These are phyloP conservation scores for Xestoiulus laeticollis DNA, from an alignment of 2,888 invertebrate species.

Conservation along the genomic window DNA sequence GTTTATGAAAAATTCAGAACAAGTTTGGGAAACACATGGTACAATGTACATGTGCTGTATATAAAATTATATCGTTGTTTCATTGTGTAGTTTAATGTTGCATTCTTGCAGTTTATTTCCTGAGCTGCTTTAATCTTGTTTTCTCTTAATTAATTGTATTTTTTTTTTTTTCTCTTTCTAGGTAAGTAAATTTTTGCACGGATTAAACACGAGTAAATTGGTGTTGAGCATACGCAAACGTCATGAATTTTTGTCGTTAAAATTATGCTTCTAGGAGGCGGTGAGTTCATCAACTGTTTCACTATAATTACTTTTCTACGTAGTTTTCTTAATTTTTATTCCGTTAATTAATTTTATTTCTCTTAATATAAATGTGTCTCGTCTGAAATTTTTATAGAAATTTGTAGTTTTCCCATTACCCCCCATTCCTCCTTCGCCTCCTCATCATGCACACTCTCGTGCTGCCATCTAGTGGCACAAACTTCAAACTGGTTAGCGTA, in stretches of 20 bases:
- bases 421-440: conserved; percentile 42
- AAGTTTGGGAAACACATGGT: too few species aligned
- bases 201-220: background rate
- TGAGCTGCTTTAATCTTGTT: background rate
- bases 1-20: too few species aligned
- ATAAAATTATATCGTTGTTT: background rate
- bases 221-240: background rate
- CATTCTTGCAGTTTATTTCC: too few species aligned
- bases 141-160: background rate
- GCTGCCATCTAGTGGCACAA: background rate
- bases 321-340: conserved; percentile 24
- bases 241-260: conserved; percentile 35
- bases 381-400: background rate
- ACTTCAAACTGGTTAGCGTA: background rate
- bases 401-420: background rate
- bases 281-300: conserved; percentile 39
- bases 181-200: background rate
- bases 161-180: conserved; percentile 19
- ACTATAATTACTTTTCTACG: conserved; percentile 21
- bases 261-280: conserved; percentile 47
- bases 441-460: background rate
- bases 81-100: background rate
- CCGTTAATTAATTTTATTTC: conserved; percentile 8
- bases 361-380: too few species aligned
- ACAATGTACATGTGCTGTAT: background rate